These are phyloP conservation scores for Tanytarsus gracilentus DNA, from an alignment of 2,888 invertebrate species.

Conservation along the genomic window DNA sequence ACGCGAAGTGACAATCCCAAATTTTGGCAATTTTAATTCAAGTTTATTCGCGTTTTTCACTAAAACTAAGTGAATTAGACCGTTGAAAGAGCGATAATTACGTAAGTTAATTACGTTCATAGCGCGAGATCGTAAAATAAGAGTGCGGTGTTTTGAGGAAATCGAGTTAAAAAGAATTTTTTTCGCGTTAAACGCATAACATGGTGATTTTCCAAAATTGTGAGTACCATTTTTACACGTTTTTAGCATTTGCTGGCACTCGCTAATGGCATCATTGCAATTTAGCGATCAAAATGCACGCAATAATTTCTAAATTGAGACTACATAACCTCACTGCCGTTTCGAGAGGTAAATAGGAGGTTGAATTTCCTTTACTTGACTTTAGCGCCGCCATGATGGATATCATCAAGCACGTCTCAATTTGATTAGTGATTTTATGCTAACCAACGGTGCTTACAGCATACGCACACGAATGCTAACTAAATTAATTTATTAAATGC, in stretches of 20 bases:
- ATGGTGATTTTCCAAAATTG: constrained; percentile 15
- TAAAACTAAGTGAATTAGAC: background rate
- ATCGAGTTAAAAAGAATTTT: background rate
- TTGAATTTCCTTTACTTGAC: constrained; percentile 14
- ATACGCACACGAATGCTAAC: too few relatives aligned
- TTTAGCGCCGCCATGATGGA: constrained; percentile 22
- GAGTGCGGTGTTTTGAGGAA: background rate
- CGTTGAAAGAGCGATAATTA: background rate
- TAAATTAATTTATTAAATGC: too few relatives aligned
- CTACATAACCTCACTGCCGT: constrained; percentile 19
- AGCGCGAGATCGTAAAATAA: background rate
- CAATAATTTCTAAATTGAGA: constrained; percentile 3
- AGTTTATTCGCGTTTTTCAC: background rate
- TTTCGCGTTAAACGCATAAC: background rate
- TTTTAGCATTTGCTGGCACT: background rate
- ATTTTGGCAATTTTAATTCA: background rate
- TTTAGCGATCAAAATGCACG: background rate
- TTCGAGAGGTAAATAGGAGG: background rate
- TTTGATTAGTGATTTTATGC: too few relatives aligned
- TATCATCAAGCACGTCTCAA: background rate
- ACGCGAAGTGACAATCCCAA: too few relatives aligned
- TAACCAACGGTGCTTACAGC: too few relatives aligned
- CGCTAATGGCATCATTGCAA: background rate
- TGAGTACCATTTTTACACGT: constrained; percentile 9
- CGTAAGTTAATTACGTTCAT: background rate